These are phyloP conservation scores for Chaetoderma sp. DNA, from an alignment of 2,888 invertebrate genomes.

Conservation along the genomic window DNA sequence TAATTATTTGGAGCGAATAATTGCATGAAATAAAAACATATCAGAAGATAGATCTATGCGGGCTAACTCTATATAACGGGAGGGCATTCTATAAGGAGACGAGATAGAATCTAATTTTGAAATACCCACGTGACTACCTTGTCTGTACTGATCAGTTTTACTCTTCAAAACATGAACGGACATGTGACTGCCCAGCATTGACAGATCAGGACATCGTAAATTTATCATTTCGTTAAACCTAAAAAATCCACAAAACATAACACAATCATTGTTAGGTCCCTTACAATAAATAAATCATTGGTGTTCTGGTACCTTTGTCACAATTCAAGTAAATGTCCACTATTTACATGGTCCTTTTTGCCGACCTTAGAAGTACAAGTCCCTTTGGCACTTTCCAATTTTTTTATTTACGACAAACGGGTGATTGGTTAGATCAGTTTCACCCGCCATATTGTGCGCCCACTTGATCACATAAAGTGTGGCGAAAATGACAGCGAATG, in stretches of 20 bases:
- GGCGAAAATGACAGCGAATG: too few relatives aligned
- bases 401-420: too few relatives aligned
- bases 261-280: slow-evolving; percentile 17
- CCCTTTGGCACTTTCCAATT: too few relatives aligned
- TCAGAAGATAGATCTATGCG: too few relatives aligned
- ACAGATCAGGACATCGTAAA: neutral
- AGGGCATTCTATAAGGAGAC: slow-evolving; percentile 1
- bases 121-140: neutral
- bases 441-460: too few relatives aligned
- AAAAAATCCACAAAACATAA: slow-evolving; percentile 7
- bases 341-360: slow-evolving; percentile 16
- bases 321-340: neutral
- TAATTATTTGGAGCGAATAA: neutral
- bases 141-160: slow-evolving; percentile 8
- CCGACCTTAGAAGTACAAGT: too few relatives aligned
- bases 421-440: too few relatives aligned
- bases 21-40: too few relatives aligned
- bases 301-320: slow-evolving; percentile 6
- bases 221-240: too few relatives aligned
- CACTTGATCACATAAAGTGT: too few relatives aligned
- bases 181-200: too few relatives aligned
- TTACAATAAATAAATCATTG: slow-evolving; percentile 4
- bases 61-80: neutral
- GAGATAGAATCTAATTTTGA: neutral
- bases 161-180: neutral